Evolutionary conservation across 2,797 vertebrate genomes (phyloP).

Genomic region (Iguana delicatissima): DNA sequence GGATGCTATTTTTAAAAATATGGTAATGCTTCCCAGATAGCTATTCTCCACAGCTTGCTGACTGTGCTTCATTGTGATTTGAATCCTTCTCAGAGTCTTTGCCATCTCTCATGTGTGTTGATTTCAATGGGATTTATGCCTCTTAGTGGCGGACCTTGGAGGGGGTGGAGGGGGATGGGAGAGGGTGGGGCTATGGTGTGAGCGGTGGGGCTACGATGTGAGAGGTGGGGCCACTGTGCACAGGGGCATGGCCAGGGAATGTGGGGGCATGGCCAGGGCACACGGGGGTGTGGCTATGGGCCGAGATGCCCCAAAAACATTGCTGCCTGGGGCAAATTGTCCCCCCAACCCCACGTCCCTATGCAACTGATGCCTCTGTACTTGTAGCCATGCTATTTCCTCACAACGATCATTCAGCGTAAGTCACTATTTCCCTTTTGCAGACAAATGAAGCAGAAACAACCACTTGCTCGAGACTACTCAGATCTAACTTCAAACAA

Average conservation of each 20-base stretch:
- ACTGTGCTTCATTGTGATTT: neutral
- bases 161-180: too few relatives aligned
- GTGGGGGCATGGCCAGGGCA: too few relatives aligned
- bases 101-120: neutral
- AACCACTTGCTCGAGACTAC: neutral
- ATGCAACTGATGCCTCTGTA: neutral
- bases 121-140: neutral
- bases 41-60: neutral
- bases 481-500: slow-evolving; percentile 10
- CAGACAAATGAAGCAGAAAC: slow-evolving; percentile 9
- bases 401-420: neutral
- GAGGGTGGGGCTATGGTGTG: too few relatives aligned
- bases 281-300: too few relatives aligned
- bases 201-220: too few relatives aligned
- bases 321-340: too few relatives aligned
- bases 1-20: slow-evolving; percentile 1
- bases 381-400: neutral
- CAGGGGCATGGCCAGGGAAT: too few relatives aligned
- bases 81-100: neutral
- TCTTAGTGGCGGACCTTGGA: too few relatives aligned
- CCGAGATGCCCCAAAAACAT: too few relatives aligned
- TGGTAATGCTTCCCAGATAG: neutral
- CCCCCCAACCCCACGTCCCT: too few relatives aligned
- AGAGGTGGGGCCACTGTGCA: too few relatives aligned
- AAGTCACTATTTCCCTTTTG: slow-evolving; percentile 10